Percentiles rank a stretch among this genome's conserved stretches.
phyloP scores from a whole-genome alignment of 1,140 invertebrate species.

The Neodiprion pinetum region DNA sequence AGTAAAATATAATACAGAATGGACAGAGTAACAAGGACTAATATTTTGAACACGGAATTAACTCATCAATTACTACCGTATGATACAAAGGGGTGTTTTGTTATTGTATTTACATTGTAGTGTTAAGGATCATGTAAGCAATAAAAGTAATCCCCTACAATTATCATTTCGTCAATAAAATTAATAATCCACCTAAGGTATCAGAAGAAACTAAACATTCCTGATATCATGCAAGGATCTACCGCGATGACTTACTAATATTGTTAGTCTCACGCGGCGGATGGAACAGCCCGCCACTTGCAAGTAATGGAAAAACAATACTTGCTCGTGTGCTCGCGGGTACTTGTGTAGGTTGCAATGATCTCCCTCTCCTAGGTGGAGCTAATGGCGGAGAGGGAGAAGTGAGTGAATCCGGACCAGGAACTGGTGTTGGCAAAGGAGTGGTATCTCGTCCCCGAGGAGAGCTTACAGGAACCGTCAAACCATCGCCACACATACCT shows the following conservation, averaged over 20 bases:
- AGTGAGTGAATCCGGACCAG: constrained; percentile 53
- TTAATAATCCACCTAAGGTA: too few species aligned
- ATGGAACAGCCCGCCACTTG: constrained; percentile 59
- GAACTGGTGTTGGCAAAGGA: constrained; percentile 51
- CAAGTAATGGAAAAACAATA: constrained; percentile 77
- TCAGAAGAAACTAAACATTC: background rate
- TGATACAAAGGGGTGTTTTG: background rate
- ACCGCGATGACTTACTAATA: constrained; percentile 52
- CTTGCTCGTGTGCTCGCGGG: constrained; percentile 76
- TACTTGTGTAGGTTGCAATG: constrained; percentile 69
- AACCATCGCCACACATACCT: constrained; percentile 59
- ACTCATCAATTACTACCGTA: background rate
- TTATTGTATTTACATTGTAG: background rate
- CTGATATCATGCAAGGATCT: background rate
- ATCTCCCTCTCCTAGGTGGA: constrained; percentile 56
- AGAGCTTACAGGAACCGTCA: constrained; percentile 57
- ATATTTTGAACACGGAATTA: background rate
- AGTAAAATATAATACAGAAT: background rate
- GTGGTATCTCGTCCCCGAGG: constrained; percentile 51
- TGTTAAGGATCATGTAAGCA: too few species aligned
- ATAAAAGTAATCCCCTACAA: too few species aligned
- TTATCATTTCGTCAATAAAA: too few species aligned
- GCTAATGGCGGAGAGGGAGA: constrained; percentile 55
- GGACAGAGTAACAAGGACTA: background rate
- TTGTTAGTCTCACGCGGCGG: constrained; percentile 55